phyloP scores from a whole-genome alignment of 2,113 vertebrate genomes.

The Lamprotornis superbus region DNA sequence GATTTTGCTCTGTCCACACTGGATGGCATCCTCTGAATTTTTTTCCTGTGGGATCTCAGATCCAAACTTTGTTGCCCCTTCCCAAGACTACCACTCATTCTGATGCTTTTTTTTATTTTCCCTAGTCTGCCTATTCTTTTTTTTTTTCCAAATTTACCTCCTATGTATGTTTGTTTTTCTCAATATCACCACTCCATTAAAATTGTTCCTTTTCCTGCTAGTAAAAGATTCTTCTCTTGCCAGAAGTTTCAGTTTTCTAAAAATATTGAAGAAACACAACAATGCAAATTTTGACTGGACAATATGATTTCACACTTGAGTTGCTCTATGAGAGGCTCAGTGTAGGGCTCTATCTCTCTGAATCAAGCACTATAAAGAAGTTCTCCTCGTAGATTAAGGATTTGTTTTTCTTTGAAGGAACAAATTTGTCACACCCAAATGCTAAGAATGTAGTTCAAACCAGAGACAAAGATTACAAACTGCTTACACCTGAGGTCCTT shows the following conservation, averaged over 20 bases:
- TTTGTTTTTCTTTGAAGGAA: conserved; percentile 12
- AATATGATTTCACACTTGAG: background rate
- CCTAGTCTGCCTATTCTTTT: background rate
- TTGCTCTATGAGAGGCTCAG: background rate
- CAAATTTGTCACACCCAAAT: background rate
- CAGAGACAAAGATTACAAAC: conserved; percentile 16
- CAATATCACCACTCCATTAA: background rate
- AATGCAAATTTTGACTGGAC: background rate
- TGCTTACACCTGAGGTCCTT: conserved; percentile 15
- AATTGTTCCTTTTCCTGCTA: background rate
- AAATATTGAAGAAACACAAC: background rate
- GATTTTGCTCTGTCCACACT: background rate
- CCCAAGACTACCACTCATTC: background rate
- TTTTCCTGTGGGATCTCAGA: background rate
- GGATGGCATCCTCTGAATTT: background rate
- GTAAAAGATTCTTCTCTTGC: background rate
- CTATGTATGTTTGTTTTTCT: background rate
- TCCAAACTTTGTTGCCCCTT: background rate
- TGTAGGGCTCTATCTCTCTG: background rate
- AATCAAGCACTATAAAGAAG: background rate
- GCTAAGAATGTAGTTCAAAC: conserved; percentile 25
- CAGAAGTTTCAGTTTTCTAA: background rate
- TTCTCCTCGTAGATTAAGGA: background rate
- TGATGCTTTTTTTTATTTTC: background rate
- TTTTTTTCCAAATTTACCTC: background rate